Conservation (phyloP, 2,888 invertebrate species). For the Thymelicus acteon region DNA sequence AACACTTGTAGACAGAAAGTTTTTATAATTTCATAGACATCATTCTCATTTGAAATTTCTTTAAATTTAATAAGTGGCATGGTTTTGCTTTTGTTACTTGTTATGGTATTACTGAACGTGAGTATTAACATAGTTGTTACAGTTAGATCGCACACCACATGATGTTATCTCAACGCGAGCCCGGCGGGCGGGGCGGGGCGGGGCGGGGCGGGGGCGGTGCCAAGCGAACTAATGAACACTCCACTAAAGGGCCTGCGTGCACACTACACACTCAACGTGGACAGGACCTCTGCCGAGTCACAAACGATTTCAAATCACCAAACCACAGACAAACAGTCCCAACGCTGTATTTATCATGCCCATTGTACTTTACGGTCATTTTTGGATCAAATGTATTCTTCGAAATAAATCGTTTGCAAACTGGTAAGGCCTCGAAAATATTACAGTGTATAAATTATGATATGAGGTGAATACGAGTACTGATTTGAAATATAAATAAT, state of each 20-base stretch:
- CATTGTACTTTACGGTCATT: not conserved
- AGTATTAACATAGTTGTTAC: not conserved
- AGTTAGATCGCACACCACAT: constrained; percentile 3
- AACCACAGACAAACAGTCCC: not conserved
- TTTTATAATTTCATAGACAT: not conserved
- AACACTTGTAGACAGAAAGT: no score
- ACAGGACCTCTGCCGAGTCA: constrained; percentile 12
- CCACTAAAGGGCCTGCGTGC: constrained; percentile 44
- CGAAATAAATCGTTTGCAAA: not conserved
- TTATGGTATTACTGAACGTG: not conserved
- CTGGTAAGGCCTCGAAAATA: not conserved
- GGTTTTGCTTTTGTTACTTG: not conserved
- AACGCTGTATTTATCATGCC: constrained; percentile 1
- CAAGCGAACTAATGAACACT: constrained; percentile 65
- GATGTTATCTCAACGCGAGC: constrained; percentile 54
- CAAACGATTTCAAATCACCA: constrained; percentile 1
- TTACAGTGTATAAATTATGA: not conserved
- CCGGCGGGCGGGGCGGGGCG: constrained; percentile 42
- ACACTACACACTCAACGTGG: constrained; percentile 46
- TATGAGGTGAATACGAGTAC: not conserved
- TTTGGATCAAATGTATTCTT: not conserved
- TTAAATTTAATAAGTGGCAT: not conserved
- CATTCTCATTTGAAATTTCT: not conserved
- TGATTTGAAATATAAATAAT: not conserved
- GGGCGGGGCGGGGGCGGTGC: constrained; percentile 63